phyloP scores from a whole-genome alignment of 2,797 vertebrate species.

The Petrocephalus schoutedeni region DNA sequence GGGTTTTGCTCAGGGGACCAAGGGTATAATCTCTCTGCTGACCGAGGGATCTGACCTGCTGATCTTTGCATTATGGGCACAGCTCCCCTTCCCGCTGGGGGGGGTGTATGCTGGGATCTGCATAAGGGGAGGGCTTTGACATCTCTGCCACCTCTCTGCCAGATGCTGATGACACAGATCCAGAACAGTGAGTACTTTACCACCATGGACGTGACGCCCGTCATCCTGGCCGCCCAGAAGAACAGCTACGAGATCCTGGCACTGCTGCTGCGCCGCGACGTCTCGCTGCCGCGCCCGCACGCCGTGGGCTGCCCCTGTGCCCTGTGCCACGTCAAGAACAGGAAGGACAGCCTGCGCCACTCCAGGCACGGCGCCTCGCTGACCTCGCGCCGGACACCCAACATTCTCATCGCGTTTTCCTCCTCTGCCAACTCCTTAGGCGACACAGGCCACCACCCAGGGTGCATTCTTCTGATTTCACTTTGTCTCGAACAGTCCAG shows the following conservation, averaged over 20 bases:
- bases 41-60: background rate
- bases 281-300: conserved; percentile 87
- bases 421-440: background rate
- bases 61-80: background rate
- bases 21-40: background rate
- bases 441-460: background rate
- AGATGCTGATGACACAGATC: conserved; percentile 97
- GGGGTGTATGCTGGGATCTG: background rate
- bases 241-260: conserved; percentile 98
- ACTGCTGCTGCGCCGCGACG: conserved; percentile 92
- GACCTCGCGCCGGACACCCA: background rate
- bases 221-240: conserved; percentile 94
- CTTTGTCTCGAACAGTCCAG: background rate
- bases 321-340: conserved; percentile 94
- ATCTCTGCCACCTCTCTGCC: conserved; percentile 34
- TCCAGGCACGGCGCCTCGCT: conserved; percentile 72
- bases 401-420: no score
- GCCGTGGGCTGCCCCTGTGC: conserved; percentile 96
- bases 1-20: background rate
- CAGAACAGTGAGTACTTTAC: conserved; percentile 97
- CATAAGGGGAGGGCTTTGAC: background rate
- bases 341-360: conserved; percentile 94
- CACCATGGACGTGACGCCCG: conserved; percentile 95
- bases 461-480: background rate
- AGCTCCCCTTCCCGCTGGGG: background rate